A percentile compares a stretch with the other conserved stretches of the same genome.
These are phyloP conservation scores for Helleia helle DNA, from an alignment of 2,888 invertebrate species.

Conservation along the genomic window DNA sequence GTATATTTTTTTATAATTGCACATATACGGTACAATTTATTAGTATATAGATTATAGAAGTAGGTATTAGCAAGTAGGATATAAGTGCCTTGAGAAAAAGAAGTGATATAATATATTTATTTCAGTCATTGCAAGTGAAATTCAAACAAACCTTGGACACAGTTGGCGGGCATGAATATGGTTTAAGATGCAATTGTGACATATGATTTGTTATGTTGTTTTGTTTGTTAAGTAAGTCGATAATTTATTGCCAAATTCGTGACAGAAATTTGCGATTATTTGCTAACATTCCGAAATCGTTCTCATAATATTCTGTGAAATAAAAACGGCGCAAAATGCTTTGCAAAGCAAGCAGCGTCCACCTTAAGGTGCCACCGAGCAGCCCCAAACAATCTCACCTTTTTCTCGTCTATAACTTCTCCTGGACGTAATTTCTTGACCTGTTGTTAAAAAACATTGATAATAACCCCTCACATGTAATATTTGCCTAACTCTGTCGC, in stretches of 20 bases:
- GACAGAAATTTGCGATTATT: slow-evolving; percentile 7
- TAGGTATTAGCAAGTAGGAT: too few relatives aligned
- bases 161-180: background rate
- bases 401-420: slow-evolving; percentile 94
- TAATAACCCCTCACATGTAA: slow-evolving; percentile 47
- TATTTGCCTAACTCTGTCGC: slow-evolving; percentile 59
- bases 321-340: slow-evolving; percentile 58
- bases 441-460: slow-evolving; percentile 72
- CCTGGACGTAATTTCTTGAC: slow-evolving; percentile 95
- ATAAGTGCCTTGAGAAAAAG: background rate
- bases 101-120: slow-evolving; percentile 1
- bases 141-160: slow-evolving; percentile 1
- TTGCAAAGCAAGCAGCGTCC: slow-evolving; percentile 71
- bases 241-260: slow-evolving; percentile 4
- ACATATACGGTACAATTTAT: too few relatives aligned
- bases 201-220: slow-evolving; percentile 2
- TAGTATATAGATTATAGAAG: too few relatives aligned
- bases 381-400: slow-evolving; percentile 82
- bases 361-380: slow-evolving; percentile 66
- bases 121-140: slow-evolving; percentile 3
- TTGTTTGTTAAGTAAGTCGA: slow-evolving; percentile 2
- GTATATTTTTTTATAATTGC: too few relatives aligned
- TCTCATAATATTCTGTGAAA: slow-evolving; percentile 16
- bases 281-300: slow-evolving; percentile 20
- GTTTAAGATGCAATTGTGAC: slow-evolving; percentile 3